These are phyloP conservation scores for Uloborus diversus DNA, from an alignment of 1,140 invertebrate species.

Conservation along the genomic window DNA sequence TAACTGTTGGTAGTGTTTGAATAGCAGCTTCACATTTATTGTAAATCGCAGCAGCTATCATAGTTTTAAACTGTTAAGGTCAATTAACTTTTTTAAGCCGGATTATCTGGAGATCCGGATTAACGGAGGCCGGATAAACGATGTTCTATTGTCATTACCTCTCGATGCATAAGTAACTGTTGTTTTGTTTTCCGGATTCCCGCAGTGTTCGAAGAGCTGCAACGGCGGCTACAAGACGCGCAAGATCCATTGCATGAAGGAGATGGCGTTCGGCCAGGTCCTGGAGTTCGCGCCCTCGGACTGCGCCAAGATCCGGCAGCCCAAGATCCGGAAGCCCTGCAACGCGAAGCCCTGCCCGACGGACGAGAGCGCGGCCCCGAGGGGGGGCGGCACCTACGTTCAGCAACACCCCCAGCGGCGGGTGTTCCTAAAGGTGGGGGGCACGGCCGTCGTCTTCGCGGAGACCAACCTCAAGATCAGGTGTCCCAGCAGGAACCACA, in stretches of 20 bases:
- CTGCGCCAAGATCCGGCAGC: constrained; percentile 73
- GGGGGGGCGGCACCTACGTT: constrained; percentile 77
- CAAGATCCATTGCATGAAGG: constrained; percentile 86
- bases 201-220: constrained; percentile 86
- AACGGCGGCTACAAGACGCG: constrained; percentile 89
- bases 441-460: constrained; percentile 82
- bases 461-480: constrained; percentile 89
- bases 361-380: constrained; percentile 68
- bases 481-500: constrained; percentile 80
- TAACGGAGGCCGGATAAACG: too few relatives aligned
- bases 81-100: too few relatives aligned
- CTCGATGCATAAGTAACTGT: too few relatives aligned
- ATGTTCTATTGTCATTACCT: too few relatives aligned
- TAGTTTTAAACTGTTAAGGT: too few relatives aligned
- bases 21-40: too few relatives aligned
- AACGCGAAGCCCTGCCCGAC: constrained; percentile 77
- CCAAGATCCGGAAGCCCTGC: constrained; percentile 78
- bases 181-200: too few relatives aligned
- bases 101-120: too few relatives aligned
- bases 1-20: too few relatives aligned
- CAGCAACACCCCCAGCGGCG: constrained; percentile 73
- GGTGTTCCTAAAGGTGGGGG: constrained; percentile 72
- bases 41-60: too few relatives aligned
- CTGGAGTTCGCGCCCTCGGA: constrained; percentile 76
- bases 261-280: constrained; percentile 86